Percentiles rank a stretch among this genome's conserved stretches.
Evolutionary conservation across 1,140 invertebrate species (phyloP).

Genomic region (Stegodyphus dumicola): DNA sequence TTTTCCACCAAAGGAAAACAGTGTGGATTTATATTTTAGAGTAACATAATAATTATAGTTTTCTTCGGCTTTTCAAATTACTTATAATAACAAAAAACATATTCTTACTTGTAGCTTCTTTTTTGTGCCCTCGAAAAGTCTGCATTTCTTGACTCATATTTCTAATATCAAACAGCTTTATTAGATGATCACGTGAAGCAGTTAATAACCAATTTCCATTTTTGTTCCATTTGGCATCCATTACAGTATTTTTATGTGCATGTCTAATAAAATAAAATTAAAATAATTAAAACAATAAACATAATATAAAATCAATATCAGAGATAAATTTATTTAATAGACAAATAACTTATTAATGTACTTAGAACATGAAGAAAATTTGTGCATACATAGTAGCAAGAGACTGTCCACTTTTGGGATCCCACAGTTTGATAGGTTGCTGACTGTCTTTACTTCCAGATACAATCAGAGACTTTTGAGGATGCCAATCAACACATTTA

Average conservation of each 20-base stretch:
- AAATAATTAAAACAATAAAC: conserved; percentile 1
- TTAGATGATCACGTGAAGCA: conserved; percentile 95
- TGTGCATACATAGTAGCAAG: conserved; percentile 74
- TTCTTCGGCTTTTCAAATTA: no score
- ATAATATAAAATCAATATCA: conserved; percentile 11
- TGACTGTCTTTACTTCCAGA: conserved; percentile 99
- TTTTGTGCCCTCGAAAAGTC: conserved; percentile 97
- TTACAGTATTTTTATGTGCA: conserved; percentile 99
- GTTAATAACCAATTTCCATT: conserved; percentile 99
- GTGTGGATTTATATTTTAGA: no score
- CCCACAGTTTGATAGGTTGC: conserved; percentile 99
- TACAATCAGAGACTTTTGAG: conserved; percentile 94
- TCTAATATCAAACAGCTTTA: conserved; percentile 98
- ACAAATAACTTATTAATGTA: not conserved
- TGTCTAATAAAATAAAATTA: conserved; percentile 75
- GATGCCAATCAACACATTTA: conserved; percentile 99
- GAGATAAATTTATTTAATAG: not conserved
- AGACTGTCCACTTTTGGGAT: conserved; percentile 91
- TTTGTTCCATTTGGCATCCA: conserved; percentile 98
- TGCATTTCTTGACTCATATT: conserved; percentile 93
- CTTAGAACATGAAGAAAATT: not conserved
- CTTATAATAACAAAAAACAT: conserved; percentile 11
- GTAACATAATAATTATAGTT: no score
- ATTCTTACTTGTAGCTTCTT: conserved; percentile 88
- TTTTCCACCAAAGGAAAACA: no score